Conservation (phyloP, 2,797 vertebrate genomes). For the Paramormyrops hopkinsi region DNA sequence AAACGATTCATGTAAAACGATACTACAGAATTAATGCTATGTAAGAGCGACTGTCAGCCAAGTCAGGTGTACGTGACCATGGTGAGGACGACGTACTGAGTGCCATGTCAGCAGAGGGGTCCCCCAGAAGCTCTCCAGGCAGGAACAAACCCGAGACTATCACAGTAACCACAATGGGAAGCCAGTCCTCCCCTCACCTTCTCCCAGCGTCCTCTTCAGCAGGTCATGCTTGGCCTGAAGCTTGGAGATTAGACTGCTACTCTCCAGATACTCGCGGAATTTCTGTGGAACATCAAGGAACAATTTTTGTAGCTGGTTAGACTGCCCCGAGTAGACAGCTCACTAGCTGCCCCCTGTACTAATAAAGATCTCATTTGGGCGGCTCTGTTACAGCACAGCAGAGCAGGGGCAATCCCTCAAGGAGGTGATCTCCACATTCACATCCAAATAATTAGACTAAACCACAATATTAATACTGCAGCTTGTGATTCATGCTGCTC, state of each 20-base stretch:
- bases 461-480: background rate
- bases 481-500: background rate
- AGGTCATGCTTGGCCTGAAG: constrained; percentile 98
- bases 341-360: background rate
- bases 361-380: background rate
- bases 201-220: constrained; percentile 86
- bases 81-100: background rate
- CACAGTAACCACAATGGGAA: background rate
- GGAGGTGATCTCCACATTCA: background rate
- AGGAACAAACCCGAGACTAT: background rate
- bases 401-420: background rate
- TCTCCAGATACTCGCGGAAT: constrained; percentile 95
- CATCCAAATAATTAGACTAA: background rate
- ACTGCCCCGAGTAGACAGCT: background rate
- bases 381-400: background rate
- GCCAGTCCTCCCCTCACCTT: constrained; percentile 59
- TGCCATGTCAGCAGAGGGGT: no score
- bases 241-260: constrained; percentile 97
- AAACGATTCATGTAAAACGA: background rate
- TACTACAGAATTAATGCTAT: background rate
- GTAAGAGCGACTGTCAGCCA: background rate
- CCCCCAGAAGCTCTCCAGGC: background rate
- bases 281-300: constrained; percentile 76
- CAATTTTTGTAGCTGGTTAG: constrained; percentile 34
- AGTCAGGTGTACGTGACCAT: background rate